Evolutionary conservation across 2,797 vertebrate genomes (phyloP), one percentile per base, ranked within the genome.

Genomic region (Sebastes reedi): DNA sequence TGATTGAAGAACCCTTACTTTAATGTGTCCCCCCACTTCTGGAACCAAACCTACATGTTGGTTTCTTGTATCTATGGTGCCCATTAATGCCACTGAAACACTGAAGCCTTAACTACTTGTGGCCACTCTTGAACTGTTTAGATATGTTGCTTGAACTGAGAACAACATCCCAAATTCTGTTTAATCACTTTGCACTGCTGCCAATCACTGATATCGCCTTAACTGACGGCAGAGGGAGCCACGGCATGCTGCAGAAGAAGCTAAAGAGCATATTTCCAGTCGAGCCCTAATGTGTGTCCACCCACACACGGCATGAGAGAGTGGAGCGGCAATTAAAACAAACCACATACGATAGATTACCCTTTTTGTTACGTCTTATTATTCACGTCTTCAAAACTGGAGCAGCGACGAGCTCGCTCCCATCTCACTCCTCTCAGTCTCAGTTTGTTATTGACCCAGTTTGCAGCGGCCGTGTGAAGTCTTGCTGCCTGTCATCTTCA

Each of bases 371-470:
- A 70, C 22, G 4, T 79, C 77, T 69, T 75, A 72, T 82, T 78
- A 73, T 82, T 80, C 73, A 60, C 9, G 11, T 80, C 79, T 83
- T 64, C 34, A 9, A 25, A 87, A 78, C 70, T 67, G 20, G 87
- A 90, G 62, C 62, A 70, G 72, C 67, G 11, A 27, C 34, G 8
- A 66, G 64, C 79, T 46, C 6, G 16, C 71, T 67, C 60, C 22
- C 42, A 54, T 58, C 32, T 3, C 58, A 42, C 70, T 77, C 74
- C 16, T 67, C 77, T 83, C 74, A 12, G 34, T 46, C 72, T 83
- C 85, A 36, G 81, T 69, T 79, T 79, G 82, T 75, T 84, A 87
- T 65, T 92, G 90, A 91, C 91, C 90, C 86, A 91, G 84, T 91
- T 92, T 88, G 74, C 75, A 20, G 74, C 16, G 60, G 77, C 74